Evolutionary conservation across 2,797 vertebrate genomes (phyloP), one percentile per base, ranked within the genome.

Genomic region (Yasuhikotakia modesta): DNA sequence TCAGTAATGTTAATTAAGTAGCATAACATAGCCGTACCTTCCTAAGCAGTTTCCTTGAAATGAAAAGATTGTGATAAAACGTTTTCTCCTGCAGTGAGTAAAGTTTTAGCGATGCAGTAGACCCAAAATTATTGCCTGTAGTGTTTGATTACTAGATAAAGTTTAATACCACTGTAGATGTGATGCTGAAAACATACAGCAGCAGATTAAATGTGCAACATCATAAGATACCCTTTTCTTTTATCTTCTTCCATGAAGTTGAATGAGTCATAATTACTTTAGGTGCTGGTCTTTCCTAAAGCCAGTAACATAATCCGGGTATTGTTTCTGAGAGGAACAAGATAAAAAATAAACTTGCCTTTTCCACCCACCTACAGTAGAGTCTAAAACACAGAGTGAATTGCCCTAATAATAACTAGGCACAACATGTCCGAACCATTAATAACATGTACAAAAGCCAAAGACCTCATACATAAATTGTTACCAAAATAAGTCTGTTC

Each of bases 251-350:
- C 50, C 21, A 4, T 52, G 76, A 14, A 67, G 61, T 55, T 53
- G 7, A 43, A 60, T 82, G 48, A 82, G 63, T 78, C n/a, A 68
- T 52, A 22, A 27, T 68, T 63, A 12, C 48, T 73, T 52, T 22
- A 78, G 32, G 35, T 14, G 35, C 48, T 46, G 10, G 32, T 55
- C 70, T 72, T 85, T 85, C 82, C 86, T 88, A 84, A 89, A 89
- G 87, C 63, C 74, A 70, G 1, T 0, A 65, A 65, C 70, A 64
- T 77, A 67, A 53, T 87, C 87, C 78, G 57, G 83, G 82, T 81
- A 84, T 88, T 82, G 78, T 84, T 83, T 77, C 83, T 72, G 64
- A 75, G 82, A 87, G 89, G 89, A 92, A 91, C 87, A 5, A 30
- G 70, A 32, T 10, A 27, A 86, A 88, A 84, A 82, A 82, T 82